Evolutionary conservation across 2,888 invertebrate species (phyloP), one percentile per base, ranked within the genome.

Genomic region (Tipula vernalis): DNA sequence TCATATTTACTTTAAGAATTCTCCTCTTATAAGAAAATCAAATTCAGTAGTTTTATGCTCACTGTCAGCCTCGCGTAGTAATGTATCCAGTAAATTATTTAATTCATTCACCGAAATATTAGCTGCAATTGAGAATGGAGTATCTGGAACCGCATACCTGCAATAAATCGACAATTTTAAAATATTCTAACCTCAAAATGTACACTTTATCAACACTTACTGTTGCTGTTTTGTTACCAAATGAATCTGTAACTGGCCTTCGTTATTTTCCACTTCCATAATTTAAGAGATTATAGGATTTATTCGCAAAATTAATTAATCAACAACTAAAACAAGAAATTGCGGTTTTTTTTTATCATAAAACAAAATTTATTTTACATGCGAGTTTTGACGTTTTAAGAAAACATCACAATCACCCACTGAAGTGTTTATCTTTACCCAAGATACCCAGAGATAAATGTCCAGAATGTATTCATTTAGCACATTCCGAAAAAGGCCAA

Each of bases 101-200:
- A 98, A 92, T 87, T 96, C 95, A 36, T 93, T 91, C 12, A 94
- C 91, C 86, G 95, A 93, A 3, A 96, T 94, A 88, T 93, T 94
- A 86, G 95, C 94, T 86, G 96, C 96, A 36, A 98, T 95, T 15
- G 97, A 96, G 89, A 96, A 95, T 0, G 97, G 96, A 88, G 94
- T 94, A 91, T 97, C 96, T 5, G 98, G 95, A 85, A 98, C 95
- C 6, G 98, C 96, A 93, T 95, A 97, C 89, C 98, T 98, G 90
- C 42, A 87, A 87, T 86, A 85, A 36, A 39, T 39, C 13, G 28
- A 36, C 5, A 15, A 10, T 42, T 44, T 18, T 1, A 42, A 85
- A 36, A 3, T 1, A 85, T 47, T 28, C 15, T 87, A 36, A 83
- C 86, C 83, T 83, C 71, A 71, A 18, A 18, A 87, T 10, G 4